A percentile compares a stretch with the other conserved stretches of the same genome.
Conservation (phyloP, 2,113 vertebrate genomes). For the Centropristis striata region DNA sequence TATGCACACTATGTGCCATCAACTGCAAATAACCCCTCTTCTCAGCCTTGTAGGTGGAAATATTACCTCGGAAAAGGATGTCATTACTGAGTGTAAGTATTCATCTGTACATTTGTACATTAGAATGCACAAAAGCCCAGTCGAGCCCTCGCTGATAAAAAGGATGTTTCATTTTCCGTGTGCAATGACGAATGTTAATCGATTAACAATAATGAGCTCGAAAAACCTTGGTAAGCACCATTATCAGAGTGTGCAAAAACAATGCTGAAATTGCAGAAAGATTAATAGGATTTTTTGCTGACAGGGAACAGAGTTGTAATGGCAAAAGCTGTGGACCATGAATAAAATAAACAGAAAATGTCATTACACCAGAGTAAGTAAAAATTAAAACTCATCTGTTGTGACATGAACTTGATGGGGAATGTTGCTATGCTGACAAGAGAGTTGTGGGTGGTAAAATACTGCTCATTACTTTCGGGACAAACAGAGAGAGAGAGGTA, state of each 20-base stretch:
- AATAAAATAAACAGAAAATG: constrained; percentile 71
- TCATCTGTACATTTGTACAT: constrained; percentile 15
- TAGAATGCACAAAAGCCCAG: constrained; percentile 4
- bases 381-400: constrained; percentile 69
- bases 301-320: constrained; percentile 65
- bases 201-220: constrained; percentile 64
- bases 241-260: constrained; percentile 60
- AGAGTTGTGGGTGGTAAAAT: constrained; percentile 38
- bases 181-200: constrained; percentile 52
- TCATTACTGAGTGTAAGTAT: background rate
- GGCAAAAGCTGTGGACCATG: constrained; percentile 62
- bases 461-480: constrained; percentile 12
- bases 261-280: constrained; percentile 72
- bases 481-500: background rate
- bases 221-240: constrained; percentile 61
- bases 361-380: constrained; percentile 64
- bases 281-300: constrained; percentile 73
- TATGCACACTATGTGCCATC: background rate
- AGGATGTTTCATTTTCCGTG: constrained; percentile 52
- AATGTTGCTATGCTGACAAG: constrained; percentile 52
- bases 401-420: constrained; percentile 52
- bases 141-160: constrained; percentile 9
- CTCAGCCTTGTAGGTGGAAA: background rate
- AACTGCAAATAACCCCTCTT: background rate
- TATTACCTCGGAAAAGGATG: background rate